Evolutionary conservation across 2,888 invertebrate species (phyloP).

Genomic region (Stenodera caucasica): DNA sequence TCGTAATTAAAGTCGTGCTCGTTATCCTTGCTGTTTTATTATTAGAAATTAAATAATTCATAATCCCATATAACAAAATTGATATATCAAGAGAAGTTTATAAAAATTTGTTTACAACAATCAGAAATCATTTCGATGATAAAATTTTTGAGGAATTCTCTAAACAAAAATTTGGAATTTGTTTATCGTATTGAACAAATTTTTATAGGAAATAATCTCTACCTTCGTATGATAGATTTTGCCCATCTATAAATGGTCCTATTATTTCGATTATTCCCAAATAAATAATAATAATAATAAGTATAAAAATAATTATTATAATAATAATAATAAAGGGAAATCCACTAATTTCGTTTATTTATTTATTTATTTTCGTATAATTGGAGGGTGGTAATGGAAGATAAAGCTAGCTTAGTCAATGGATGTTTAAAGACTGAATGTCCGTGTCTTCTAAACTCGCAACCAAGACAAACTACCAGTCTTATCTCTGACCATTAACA

Average conservation of each 20-base stretch:
- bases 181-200: neutral
- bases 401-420: conserved; percentile 4
- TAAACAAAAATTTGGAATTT: neutral
- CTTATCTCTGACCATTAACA: conserved; percentile 32
- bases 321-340: neutral
- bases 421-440: conserved; percentile 20
- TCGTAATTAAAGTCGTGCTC: neutral
- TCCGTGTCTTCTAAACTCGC: conserved; percentile 24
- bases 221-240: neutral
- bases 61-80: neutral
- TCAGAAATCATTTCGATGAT: neutral
- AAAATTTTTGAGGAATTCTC: neutral
- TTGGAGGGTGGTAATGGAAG: neutral
- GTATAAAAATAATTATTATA: no score
- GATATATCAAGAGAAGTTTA: conserved; percentile 4
- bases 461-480: conserved; percentile 20
- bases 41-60: neutral
- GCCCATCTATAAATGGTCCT: conserved; percentile 3
- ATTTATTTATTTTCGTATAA: neutral
- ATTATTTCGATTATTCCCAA: no score
- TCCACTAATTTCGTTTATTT: neutral
- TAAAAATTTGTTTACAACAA: conserved; percentile 14
- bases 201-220: neutral
- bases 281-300: no score
- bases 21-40: conserved; percentile 3